These are phyloP conservation scores for Drosophila mimetica DNA, from an alignment of 2,888 invertebrate species.

Conservation along the genomic window DNA sequence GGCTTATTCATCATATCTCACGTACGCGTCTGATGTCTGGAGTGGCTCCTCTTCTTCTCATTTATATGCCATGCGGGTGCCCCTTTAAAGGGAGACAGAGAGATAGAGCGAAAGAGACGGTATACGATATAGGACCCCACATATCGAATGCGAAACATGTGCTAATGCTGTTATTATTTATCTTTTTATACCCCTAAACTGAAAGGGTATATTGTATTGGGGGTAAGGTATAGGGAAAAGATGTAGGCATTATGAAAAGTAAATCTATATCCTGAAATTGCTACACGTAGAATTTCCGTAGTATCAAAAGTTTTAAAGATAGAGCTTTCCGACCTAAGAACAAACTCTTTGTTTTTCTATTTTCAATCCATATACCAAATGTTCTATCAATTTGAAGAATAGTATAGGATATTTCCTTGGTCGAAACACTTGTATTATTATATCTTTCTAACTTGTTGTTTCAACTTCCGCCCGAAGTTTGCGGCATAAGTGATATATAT, in stretches of 20 bases:
- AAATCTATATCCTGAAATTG: no score
- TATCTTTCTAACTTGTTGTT: neutral
- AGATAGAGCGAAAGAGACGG: neutral
- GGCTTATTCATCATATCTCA: constrained; percentile 57
- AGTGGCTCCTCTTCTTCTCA: constrained; percentile 29
- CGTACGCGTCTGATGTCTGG: constrained; percentile 47
- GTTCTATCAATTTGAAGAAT: no score
- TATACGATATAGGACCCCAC: constrained; percentile 5
- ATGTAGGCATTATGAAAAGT: no score
- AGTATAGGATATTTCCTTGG: neutral
- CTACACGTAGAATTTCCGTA: no score
- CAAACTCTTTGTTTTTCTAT: no score
- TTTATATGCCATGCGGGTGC: constrained; percentile 61
- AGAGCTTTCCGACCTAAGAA: no score
- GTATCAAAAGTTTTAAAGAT: neutral
- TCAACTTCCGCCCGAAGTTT: constrained; percentile 26
- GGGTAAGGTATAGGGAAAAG: no score
- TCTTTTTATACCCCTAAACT: constrained; percentile 4
- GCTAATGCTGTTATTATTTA: constrained; percentile 32
- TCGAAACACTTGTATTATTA: neutral
- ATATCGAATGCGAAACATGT: constrained; percentile 34
- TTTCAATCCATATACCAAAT: no score
- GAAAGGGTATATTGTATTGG: constrained; percentile 3
- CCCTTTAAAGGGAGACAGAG: constrained; percentile 1
- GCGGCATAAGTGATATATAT: constrained; percentile 3